Conservation (phyloP, 2,888 invertebrate genomes). For the Leptopilina drosophilae region DNA sequence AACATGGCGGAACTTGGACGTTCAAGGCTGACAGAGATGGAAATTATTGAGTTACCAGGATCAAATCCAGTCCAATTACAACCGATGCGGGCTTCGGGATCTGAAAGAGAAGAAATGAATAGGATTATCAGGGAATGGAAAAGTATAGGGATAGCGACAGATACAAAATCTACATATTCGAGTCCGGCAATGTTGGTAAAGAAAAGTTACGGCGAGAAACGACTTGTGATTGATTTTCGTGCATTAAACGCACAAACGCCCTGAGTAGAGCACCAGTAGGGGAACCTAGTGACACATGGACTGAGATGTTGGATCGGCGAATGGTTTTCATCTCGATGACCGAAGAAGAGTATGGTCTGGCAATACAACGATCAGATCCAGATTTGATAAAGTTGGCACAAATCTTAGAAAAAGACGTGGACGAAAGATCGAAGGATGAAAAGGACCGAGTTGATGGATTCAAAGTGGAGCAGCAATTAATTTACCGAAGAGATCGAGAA, state of each 20-base stretch:
- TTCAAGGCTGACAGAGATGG: background rate
- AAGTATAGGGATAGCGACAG: background rate
- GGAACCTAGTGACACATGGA: slow-evolving; percentile 22
- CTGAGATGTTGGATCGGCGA: background rate
- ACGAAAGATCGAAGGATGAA: background rate
- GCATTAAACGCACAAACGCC: slow-evolving; percentile 41
- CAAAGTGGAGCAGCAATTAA: slow-evolving; percentile 31
- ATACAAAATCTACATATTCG: background rate
- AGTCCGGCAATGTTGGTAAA: background rate
- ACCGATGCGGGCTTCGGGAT: background rate
- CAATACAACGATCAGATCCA: slow-evolving; percentile 39
- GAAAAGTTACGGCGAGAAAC: background rate
- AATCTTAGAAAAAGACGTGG: slow-evolving; percentile 39
- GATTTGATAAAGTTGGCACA: slow-evolving; percentile 46
- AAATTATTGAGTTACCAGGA: background rate
- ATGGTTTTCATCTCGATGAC: background rate
- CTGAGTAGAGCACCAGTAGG: slow-evolving; percentile 50
- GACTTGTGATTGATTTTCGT: background rate
- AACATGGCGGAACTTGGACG: background rate
- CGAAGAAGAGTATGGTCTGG: background rate
- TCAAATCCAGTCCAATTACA: background rate
- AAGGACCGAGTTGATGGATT: background rate
- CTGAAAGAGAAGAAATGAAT: background rate
- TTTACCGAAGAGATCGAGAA: slow-evolving; percentile 43
- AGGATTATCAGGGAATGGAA: background rate